Percentiles rank a stretch among this genome's conserved stretches.
Conservation (phyloP, 2,888 invertebrate genomes). For the Eurytoma californica region DNA sequence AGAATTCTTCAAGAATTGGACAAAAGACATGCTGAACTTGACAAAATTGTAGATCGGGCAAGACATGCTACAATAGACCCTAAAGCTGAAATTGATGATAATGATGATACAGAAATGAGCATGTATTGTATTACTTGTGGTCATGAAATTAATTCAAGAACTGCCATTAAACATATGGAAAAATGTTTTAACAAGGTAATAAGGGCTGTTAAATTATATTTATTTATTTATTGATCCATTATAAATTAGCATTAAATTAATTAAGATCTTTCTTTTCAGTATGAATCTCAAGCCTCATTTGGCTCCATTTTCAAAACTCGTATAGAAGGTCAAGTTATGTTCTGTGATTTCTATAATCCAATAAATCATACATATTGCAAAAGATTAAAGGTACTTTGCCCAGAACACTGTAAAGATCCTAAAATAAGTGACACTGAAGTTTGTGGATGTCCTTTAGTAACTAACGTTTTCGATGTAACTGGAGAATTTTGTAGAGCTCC, state of each 20-base stretch:
- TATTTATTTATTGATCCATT: background rate
- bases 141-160: constrained; percentile 93
- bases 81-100: constrained; percentile 78
- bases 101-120: constrained; percentile 84
- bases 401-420: constrained; percentile 97
- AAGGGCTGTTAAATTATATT: constrained; percentile 3
- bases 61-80: constrained; percentile 83
- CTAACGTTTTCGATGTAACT: constrained; percentile 88
- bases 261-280: constrained; percentile 76
- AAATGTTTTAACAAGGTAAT: constrained; percentile 94
- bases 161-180: constrained; percentile 97
- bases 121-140: constrained; percentile 98
- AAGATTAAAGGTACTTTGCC: constrained; percentile 94
- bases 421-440: constrained; percentile 92
- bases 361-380: constrained; percentile 95
- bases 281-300: constrained; percentile 97
- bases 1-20: constrained; percentile 88
- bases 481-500: constrained; percentile 92
- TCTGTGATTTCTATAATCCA: constrained; percentile 96
- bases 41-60: constrained; percentile 87
- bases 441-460: constrained; percentile 94
- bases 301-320: constrained; percentile 95
- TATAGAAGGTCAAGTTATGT: constrained; percentile 97
- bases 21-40: constrained; percentile 85
- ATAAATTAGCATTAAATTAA: constrained; percentile 48